Evolutionary conservation across 1,140 invertebrate species (phyloP), one percentile per base, ranked within the genome.

Genomic region (Drosophila nannoptera): DNA sequence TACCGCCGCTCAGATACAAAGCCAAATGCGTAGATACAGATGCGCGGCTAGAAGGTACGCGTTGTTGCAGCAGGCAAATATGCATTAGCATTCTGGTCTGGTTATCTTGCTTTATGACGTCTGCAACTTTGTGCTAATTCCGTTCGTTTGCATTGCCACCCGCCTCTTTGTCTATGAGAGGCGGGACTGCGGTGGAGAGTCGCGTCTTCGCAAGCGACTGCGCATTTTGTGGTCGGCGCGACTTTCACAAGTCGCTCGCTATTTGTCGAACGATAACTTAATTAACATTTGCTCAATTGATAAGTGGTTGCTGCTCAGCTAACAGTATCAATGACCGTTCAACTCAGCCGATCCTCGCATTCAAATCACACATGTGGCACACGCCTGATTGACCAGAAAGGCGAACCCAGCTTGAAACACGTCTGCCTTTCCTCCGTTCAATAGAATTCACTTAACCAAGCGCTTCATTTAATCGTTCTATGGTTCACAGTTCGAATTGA

Each of bases 61-160:
- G 11, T 35, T 43, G 22, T 59, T 72, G 50, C 46, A 58, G 54
- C 56, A 35, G 49, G 45, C 54, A 56, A 74, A 65, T 71, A 48
- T 78, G 53, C 33, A 54, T 45, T 54, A 16, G 31, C 5, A 69
- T 29, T 40, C 4, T 4, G 9, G 22, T 55, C 11, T 50, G 6
- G 29, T 22, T 49, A 55, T 49, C 35, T 59, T 48, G 64, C 48
- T 81, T 68, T 81, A 80, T 78, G 77, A 80, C 76, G 76, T 75
- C 76, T 76, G 58, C 62, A 63, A 35, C 55, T 35, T 52, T 9
- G 33, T 64, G 62, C 45, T 48, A 38, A 45, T 52, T 52, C 11
- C 12, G 11, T 53, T 31, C 5, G 42, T 77, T 78, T 78, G 59
- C 56, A 36, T 46, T 29, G 6, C 7, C 29, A 3, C 22, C 22